phyloP scores from a whole-genome alignment of 1,140 invertebrate species.

The Prorops nasuta region DNA sequence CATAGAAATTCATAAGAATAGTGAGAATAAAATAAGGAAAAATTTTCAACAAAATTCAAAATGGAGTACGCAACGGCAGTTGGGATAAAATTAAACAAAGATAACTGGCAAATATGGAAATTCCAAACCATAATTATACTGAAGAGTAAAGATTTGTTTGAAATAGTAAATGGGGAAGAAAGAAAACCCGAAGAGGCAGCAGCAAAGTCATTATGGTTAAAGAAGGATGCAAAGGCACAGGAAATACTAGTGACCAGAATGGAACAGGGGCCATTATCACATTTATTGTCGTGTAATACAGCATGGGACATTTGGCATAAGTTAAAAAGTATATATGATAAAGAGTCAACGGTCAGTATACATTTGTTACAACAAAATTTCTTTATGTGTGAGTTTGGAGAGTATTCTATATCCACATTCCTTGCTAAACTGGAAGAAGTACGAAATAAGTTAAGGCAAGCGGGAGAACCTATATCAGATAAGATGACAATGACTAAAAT shows the following conservation, averaged over 20 bases:
- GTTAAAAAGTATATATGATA: too few species aligned
- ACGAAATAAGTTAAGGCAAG: not conserved
- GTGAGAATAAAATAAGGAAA: too few species aligned
- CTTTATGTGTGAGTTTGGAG: not conserved
- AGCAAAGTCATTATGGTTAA: not conserved
- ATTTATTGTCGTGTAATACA: too few species aligned
- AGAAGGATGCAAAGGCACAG: too few species aligned
- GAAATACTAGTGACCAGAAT: too few species aligned
- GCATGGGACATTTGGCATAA: conserved; percentile 8
- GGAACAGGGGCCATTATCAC: too few species aligned
- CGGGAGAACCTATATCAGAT: conserved; percentile 19
- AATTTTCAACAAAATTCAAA: too few species aligned
- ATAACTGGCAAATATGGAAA: conserved; percentile 13
- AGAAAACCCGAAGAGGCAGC: conserved; percentile 9
- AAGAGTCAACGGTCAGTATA: not conserved
- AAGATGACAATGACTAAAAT: conserved; percentile 33
- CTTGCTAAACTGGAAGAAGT: not conserved
- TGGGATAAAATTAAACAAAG: conserved; percentile 18
- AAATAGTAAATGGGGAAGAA: conserved; percentile 4
- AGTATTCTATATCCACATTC: not conserved
- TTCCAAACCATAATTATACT: conserved; percentile 6
- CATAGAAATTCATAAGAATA: too few species aligned
- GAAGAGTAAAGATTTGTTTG: too few species aligned
- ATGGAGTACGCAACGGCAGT: too few species aligned
- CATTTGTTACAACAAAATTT: conserved; percentile 3